Conservation (phyloP, 2,888 invertebrate genomes). For the Candidula unifasciata region DNA sequence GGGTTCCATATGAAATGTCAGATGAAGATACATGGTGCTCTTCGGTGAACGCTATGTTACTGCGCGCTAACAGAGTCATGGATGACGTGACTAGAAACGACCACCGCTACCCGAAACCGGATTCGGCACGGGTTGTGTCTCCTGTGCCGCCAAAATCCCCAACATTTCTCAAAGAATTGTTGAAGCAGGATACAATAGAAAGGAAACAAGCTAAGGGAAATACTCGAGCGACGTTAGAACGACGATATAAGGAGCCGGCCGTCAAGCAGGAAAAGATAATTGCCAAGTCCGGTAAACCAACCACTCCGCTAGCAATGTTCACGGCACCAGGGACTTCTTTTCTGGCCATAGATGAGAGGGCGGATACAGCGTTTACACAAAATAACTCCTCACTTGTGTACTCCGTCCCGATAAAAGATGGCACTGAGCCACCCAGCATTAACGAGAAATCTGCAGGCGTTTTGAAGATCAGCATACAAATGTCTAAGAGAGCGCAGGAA, state of each 20-base stretch:
- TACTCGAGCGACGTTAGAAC: not conserved
- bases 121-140: slow-evolving; percentile 36
- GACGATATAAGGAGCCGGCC: not conserved
- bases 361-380: not conserved
- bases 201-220: slow-evolving; percentile 10
- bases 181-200: slow-evolving; percentile 35
- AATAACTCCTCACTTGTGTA: not conserved
- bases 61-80: slow-evolving; percentile 30
- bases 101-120: slow-evolving; percentile 34
- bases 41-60: slow-evolving; percentile 41
- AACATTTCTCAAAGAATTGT: slow-evolving; percentile 30
- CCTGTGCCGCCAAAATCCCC: slow-evolving; percentile 30
- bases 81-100: not conserved
- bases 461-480: slow-evolving; percentile 22
- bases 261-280: too few relatives aligned
- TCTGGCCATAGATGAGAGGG: not conserved
- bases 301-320: not conserved
- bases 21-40: slow-evolving; percentile 46
- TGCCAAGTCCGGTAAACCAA: not conserved
- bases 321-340: too few relatives aligned
- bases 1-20: not conserved
- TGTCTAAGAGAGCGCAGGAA: slow-evolving; percentile 4
- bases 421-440: not conserved
- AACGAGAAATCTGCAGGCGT: slow-evolving; percentile 17
- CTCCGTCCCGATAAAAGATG: not conserved